phyloP scores from a whole-genome alignment of 1,140 invertebrate genomes.

The Centruroides sculpturatus region DNA sequence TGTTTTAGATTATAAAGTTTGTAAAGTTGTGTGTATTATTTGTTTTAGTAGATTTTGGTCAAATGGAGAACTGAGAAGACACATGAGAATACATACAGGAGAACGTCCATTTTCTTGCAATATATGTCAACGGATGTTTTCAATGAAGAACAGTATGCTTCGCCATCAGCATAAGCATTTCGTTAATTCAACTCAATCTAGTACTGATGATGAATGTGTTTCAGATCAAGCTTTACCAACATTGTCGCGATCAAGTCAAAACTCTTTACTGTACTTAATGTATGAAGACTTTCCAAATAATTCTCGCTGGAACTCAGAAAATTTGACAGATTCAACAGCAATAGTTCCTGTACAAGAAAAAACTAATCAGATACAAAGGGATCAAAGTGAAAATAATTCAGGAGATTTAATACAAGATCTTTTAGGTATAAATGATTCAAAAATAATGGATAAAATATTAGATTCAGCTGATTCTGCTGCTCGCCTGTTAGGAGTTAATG shows the following conservation, averaged over 20 bases:
- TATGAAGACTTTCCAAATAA: no score
- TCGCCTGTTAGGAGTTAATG: slow-evolving; percentile 57
- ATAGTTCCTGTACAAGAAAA: no score
- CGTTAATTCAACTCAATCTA: slow-evolving; percentile 49
- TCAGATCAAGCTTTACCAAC: slow-evolving; percentile 36
- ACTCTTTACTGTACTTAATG: slow-evolving; percentile 11
- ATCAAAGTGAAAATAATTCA: neutral
- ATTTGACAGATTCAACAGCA: no score
- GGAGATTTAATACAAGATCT: slow-evolving; percentile 67
- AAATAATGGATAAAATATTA: slow-evolving; percentile 72
- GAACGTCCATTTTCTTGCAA: slow-evolving; percentile 57
- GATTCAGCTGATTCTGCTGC: slow-evolving; percentile 69
- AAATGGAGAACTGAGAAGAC: slow-evolving; percentile 66
- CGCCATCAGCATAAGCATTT: slow-evolving; percentile 71
- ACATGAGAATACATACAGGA: slow-evolving; percentile 53
- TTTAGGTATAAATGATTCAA: slow-evolving; percentile 66
- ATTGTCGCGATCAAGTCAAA: slow-evolving; percentile 35
- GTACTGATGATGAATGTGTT: neutral
- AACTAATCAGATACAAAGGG: no score
- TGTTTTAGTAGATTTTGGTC: slow-evolving; percentile 87
- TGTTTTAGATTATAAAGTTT: slow-evolving; percentile 62
- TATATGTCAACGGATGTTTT: slow-evolving; percentile 39
- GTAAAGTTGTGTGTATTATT: slow-evolving; percentile 81
- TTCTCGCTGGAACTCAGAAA: neutral
- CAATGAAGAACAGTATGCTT: slow-evolving; percentile 34